Evolutionary conservation across 2,113 vertebrate genomes (phyloP).

Genomic region (Salminus brasiliensis): DNA sequence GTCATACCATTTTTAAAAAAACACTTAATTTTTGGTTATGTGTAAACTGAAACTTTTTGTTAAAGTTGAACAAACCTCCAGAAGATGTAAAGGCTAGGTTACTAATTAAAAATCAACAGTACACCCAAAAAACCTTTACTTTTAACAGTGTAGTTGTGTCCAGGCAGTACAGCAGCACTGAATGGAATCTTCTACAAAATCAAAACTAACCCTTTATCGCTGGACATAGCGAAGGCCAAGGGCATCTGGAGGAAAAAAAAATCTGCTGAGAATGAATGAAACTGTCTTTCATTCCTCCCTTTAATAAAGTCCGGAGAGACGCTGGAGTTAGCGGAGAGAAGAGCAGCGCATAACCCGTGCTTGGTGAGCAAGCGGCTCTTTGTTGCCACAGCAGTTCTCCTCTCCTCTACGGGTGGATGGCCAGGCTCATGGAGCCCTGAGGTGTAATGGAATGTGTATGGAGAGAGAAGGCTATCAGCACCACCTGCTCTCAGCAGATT

Average conservation of each 20-base stretch:
- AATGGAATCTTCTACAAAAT: not conserved
- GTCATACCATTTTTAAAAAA: no score
- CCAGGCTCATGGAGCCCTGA: conserved; percentile 1
- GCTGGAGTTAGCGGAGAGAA: not conserved
- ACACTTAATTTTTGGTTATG: no score
- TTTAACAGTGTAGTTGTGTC: no score
- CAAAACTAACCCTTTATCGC: not conserved
- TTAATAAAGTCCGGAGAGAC: conserved; percentile 19
- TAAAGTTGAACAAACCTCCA: no score
- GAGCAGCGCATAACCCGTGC: not conserved
- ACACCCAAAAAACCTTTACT: no score
- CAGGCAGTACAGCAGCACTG: not conserved
- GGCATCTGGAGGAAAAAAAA: not conserved
- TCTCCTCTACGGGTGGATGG: conserved; percentile 12
- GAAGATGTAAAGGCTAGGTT: no score
- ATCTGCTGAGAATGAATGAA: conserved; percentile 8
- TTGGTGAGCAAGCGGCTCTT: conserved; percentile 18
- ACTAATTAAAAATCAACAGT: no score
- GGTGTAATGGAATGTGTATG: conserved; percentile 37
- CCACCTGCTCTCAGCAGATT: conserved; percentile 30
- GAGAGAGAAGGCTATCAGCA: conserved; percentile 34
- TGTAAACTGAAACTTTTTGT: no score
- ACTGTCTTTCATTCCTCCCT: not conserved
- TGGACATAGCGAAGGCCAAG: not conserved
- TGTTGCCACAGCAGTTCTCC: conserved; percentile 23